Evolutionary conservation across 2,888 invertebrate species (phyloP).

Genomic region (Tromatobia lineatoria): DNA sequence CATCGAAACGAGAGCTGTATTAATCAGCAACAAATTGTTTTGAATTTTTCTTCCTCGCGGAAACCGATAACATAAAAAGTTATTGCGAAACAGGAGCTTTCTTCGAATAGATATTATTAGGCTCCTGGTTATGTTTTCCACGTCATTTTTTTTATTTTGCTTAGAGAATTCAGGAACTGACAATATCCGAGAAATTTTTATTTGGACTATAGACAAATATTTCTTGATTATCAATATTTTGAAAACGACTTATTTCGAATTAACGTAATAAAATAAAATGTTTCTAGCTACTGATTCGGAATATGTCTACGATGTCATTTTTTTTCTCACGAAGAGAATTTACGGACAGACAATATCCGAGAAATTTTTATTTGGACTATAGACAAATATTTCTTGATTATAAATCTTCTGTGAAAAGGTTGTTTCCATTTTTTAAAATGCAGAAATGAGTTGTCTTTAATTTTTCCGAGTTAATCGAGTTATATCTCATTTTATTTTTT

Average conservation of each 20-base stretch:
- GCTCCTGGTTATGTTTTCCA: not conserved
- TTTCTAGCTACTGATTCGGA: not conserved
- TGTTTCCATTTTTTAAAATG: not conserved
- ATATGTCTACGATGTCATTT: not conserved
- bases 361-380: not conserved
- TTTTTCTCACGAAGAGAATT: not conserved
- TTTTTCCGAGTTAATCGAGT: no score
- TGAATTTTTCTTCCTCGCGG: not conserved
- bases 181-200: not conserved
- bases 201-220: not conserved
- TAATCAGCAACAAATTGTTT: conserved; percentile 10
- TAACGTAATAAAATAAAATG: not conserved
- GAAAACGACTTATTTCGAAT: not conserved
- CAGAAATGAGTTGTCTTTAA: no score
- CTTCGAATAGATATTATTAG: not conserved
- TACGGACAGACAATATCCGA: not conserved
- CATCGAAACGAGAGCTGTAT: conserved; percentile 1
- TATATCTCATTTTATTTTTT: no score
- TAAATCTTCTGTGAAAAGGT: not conserved
- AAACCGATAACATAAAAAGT: not conserved
- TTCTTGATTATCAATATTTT: not conserved
- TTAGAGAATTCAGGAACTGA: not conserved
- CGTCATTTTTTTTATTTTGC: not conserved
- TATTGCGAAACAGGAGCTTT: not conserved
- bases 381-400: not conserved